phyloP scores from a whole-genome alignment of 2,888 invertebrate genomes.

The Neoscelio sp. region DNA sequence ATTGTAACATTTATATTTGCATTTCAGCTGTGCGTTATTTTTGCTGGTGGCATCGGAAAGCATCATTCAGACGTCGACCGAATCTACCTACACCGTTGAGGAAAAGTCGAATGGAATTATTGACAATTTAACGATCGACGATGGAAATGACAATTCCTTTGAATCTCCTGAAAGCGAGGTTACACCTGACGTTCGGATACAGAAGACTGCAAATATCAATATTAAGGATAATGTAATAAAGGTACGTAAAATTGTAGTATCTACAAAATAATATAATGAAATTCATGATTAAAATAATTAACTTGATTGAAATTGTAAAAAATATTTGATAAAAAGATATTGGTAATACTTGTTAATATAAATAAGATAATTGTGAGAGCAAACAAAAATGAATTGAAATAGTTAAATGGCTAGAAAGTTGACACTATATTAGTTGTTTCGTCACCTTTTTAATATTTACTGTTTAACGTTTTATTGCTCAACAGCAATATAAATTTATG shows the following conservation, averaged over 20 bases:
- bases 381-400: no score
- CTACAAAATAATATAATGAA: neutral
- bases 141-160: conserved; percentile 35
- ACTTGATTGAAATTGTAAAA: conserved; percentile 1
- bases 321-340: conserved; percentile 10
- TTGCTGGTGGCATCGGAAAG: conserved; percentile 86
- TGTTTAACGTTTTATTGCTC: no score
- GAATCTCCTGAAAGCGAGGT: neutral
- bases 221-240: conserved; percentile 58
- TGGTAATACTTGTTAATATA: no score
- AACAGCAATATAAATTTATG: no score
- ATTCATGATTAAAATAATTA: conserved; percentile 20
- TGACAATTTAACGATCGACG: conserved; percentile 72
- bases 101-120: conserved; percentile 64
- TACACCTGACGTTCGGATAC: conserved; percentile 19
- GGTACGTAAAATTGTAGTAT: no score
- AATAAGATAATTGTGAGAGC: no score
- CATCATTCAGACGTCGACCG: conserved; percentile 75
- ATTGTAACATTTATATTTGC: conserved; percentile 67
- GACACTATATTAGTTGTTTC: no score
- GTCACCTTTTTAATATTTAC: no score
- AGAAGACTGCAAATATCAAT: conserved; percentile 57
- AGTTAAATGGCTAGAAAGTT: no score
- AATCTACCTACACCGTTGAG: conserved; percentile 48
- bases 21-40: conserved; percentile 85